Base-by-base conservation (phyloP, 2,797 vertebrate genomes). In the Ptychadena robeensis region DNA sequence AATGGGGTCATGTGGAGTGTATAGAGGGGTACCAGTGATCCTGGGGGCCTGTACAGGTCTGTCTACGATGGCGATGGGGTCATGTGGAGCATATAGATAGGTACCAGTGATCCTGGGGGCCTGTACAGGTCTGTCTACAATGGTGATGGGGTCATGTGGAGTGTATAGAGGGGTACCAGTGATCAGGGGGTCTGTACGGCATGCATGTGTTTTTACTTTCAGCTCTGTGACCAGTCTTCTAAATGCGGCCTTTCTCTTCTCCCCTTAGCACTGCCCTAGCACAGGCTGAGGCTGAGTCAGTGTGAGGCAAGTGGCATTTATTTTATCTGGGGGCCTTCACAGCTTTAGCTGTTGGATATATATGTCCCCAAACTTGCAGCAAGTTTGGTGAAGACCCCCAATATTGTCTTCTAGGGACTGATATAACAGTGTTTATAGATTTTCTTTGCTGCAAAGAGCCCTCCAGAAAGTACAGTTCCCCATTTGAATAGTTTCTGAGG, bases 261-360 rank as follows among this genome's bases (percentile, higher is more conserved):
- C 96, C 96, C 95, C 96, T 93, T 98, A 98, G 96, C 96, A 90
- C 95, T 97, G 95, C 96, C 96, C 96, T 96, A 96, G 95, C 94
- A 97, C 96, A 96, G 96, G 94, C 96, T 97, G 96, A 97, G 96
- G 96, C 96, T 95, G 57, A 61, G 95, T 96, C 96, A 97, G 96
- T 96, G 95, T 97, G 96, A 98, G 97, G 97, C 97, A 98, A 98
- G 97, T 98, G 96, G 95, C 94, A 95, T 95, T 96, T 92, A 96
- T 95, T 94, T 95, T 94, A 96, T 95, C 88, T 90, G 90, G 94
- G 96, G 96, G 96, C 95, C 95, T 95, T 96, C 97, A 97, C 96
- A 97, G 96, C 96, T 93, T 91, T 89, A 85, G 94, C 96, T 97
- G 96, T 98, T 98, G 96, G 96, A 97, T 95, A 90, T 91, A 91